Conservation (phyloP, 2,888 invertebrate species). For the Drosophila phalerata region DNA sequence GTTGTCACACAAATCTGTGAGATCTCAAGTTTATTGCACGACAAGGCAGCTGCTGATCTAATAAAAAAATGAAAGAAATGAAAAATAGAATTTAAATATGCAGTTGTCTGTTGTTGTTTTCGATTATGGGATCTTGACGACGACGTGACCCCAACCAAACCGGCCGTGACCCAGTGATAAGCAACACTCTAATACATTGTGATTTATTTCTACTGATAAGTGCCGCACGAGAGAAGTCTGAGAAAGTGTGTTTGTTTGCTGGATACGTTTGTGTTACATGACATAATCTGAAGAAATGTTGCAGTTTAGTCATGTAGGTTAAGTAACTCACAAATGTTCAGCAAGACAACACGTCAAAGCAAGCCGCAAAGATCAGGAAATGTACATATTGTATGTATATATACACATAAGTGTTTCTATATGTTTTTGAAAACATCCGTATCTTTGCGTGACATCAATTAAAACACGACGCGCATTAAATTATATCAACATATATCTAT, state of each 20-base stretch:
- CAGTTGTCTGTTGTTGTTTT: conserved; percentile 85
- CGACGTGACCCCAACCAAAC: conserved; percentile 60
- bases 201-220: conserved; percentile 8
- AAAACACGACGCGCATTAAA: conserved; percentile 8
- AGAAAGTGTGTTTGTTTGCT: conserved; percentile 83
- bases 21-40: conserved; percentile 85
- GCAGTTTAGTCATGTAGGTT: conserved; percentile 48
- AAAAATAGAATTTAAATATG: conserved; percentile 49
- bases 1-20: conserved; percentile 57
- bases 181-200: conserved; percentile 39
- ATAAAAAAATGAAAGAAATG: not conserved
- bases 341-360: conserved; percentile 79
- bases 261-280: conserved; percentile 77
- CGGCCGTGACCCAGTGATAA: conserved; percentile 42
- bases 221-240: conserved; percentile 47
- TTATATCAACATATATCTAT: not conserved
- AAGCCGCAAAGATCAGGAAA: conserved; percentile 61
- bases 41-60: conserved; percentile 81
- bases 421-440: conserved; percentile 2
- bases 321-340: conserved; percentile 76
- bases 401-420: conserved; percentile 8
- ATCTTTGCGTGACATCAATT: conserved; percentile 33
- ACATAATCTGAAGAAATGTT: conserved; percentile 9
- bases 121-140: conserved; percentile 85
- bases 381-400: conserved; percentile 27